Conservation (phyloP, 1,140 invertebrate genomes). For the Formica selysi region DNA sequence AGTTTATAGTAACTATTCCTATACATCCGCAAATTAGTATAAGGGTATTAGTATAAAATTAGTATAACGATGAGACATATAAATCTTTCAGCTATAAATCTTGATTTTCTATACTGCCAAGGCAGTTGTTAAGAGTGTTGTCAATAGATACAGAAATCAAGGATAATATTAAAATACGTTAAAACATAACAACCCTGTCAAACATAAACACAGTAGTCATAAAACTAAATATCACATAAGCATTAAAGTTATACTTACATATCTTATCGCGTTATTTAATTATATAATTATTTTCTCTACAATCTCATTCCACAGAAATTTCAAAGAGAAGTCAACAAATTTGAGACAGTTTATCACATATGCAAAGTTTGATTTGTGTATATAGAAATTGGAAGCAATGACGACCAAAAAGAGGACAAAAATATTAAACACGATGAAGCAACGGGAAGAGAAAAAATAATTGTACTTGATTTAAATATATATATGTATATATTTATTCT, state of each 20-base stretch:
- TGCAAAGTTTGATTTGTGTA: background rate
- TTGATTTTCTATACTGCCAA: background rate
- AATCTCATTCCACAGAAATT: background rate
- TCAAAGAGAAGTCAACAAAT: background rate
- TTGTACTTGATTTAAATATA: too few relatives aligned
- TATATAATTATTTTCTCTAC: background rate
- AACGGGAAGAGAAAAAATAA: slow-evolving; percentile 13
- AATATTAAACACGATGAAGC: slow-evolving; percentile 45
- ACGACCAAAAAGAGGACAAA: slow-evolving; percentile 1
- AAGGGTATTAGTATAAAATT: too few relatives aligned
- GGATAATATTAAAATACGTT: background rate
- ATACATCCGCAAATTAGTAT: too few relatives aligned
- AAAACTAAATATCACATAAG: background rate
- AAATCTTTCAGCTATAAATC: background rate
- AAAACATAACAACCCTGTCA: background rate
- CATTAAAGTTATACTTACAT: background rate
- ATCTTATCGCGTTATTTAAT: background rate
- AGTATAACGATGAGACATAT: too few relatives aligned
- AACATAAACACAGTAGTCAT: background rate
- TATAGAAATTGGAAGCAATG: background rate
- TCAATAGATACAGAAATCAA: background rate
- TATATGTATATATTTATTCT: background rate
- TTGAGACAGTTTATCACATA: background rate
- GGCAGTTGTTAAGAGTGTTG: background rate
- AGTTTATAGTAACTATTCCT: too few relatives aligned